phyloP scores from a whole-genome alignment of 2,113 vertebrate species.

The Oxyura jamaicensis region DNA sequence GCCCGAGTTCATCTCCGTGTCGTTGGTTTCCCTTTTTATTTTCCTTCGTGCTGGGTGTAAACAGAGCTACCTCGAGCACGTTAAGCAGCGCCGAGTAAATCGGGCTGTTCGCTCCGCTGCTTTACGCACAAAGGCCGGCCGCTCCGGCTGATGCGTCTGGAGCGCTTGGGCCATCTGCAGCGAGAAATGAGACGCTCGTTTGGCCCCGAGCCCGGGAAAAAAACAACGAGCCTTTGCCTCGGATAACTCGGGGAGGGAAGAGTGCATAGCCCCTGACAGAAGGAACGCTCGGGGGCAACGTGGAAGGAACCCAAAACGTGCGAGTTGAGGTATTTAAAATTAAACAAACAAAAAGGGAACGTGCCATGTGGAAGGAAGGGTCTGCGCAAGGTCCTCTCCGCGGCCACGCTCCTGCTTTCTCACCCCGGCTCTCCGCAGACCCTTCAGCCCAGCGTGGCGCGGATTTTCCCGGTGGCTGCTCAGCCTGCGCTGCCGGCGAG shows the following conservation, averaged over 20 bases:
- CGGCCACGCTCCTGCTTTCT: no score
- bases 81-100: background rate
- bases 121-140: background rate
- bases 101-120: background rate
- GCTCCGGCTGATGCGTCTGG: background rate
- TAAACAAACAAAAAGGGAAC: background rate
- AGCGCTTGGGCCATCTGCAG: background rate
- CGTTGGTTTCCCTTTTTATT: no score
- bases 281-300: no score
- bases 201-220: background rate
- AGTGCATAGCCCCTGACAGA: background rate
- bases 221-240: background rate
- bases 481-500: no score
- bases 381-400: no score
- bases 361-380: no score
- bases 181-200: background rate
- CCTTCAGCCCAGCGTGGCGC: no score
- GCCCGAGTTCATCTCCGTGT: no score
- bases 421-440: no score
- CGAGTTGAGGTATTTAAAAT: background rate
- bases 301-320: background rate
- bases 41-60: background rate
- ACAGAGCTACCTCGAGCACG: background rate
- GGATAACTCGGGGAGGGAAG: background rate
- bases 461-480: no score